Percentiles rank a stretch among this genome's conserved stretches.
These are phyloP conservation scores for Melanotaenia parkinsoni DNA, from an alignment of 2,797 vertebrate species.

Conservation along the genomic window DNA sequence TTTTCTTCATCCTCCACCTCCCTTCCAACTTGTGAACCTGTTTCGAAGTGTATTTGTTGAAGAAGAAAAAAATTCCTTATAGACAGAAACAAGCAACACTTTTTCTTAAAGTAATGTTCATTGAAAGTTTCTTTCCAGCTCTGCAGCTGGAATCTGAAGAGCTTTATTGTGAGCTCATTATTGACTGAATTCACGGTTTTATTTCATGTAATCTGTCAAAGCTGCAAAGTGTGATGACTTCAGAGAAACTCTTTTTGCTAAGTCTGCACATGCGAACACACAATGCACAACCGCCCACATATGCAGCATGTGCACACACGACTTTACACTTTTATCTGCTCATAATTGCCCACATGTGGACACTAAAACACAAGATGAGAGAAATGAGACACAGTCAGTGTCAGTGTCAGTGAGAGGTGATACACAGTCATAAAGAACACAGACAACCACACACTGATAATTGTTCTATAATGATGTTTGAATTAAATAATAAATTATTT, in stretches of 20 bases:
- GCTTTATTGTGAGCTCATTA: conserved; percentile 52
- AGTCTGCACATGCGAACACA: conserved; percentile 17
- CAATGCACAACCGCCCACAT: conserved; percentile 11
- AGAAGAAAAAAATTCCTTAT: not conserved
- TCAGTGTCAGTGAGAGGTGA: conserved; percentile 60
- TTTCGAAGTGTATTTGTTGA: not conserved
- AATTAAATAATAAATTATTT: conserved; percentile 9
- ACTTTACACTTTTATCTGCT: conserved; percentile 21
- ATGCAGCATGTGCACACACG: conserved; percentile 14
- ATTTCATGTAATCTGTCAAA: conserved; percentile 40
- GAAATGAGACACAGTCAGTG: conserved; percentile 70
- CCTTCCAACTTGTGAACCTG: not conserved
- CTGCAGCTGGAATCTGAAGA: conserved; percentile 23
- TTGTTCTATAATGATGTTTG: conserved; percentile 24
- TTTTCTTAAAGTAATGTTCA: conserved; percentile 13
- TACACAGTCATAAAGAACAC: conserved; percentile 31
- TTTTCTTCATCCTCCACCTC: not conserved
- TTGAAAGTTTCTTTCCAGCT: conserved; percentile 37
- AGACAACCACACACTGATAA: conserved; percentile 2
- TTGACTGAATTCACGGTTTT: conserved; percentile 42
- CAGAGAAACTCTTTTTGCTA: conserved; percentile 34
- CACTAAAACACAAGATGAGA: conserved; percentile 71
- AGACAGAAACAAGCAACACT: conserved; percentile 17
- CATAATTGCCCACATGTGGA: conserved; percentile 52
- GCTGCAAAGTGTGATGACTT: conserved; percentile 45